Percentiles rank a stretch among this genome's conserved stretches.
Evolutionary conservation across 2,888 invertebrate species (phyloP).

Genomic region (Leistus spinibarbis): DNA sequence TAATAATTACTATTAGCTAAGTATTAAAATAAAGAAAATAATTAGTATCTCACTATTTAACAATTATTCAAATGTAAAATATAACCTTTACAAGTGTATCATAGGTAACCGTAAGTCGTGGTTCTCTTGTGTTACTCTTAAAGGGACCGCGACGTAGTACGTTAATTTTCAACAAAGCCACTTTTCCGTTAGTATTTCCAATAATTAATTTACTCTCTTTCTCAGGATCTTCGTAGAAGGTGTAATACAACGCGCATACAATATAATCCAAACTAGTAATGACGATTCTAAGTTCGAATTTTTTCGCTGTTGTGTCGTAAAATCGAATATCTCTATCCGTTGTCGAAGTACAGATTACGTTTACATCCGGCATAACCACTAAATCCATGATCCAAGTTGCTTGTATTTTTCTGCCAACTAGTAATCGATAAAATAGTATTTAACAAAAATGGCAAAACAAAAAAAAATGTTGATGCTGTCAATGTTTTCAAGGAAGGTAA

Average conservation of each 20-base stretch:
- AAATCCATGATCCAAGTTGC: conserved; percentile 77
- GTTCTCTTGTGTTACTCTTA: conserved; percentile 68
- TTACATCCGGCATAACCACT: conserved; percentile 76
- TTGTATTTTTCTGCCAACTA: conserved; percentile 59
- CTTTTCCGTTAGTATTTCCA: conserved; percentile 77
- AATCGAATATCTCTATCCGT: conserved; percentile 79
- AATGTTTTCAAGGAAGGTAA: too few relatives aligned
- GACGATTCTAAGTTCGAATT: conserved; percentile 73
- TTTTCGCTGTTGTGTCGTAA: conserved; percentile 77
- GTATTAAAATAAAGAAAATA: too few relatives aligned
- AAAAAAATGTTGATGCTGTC: too few relatives aligned
- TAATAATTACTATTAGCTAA: too few relatives aligned
- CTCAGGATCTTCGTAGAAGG: conserved; percentile 62
- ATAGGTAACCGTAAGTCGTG: conserved; percentile 65
- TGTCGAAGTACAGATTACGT: conserved; percentile 77
- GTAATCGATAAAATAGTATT: background rate
- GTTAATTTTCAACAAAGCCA: conserved; percentile 68
- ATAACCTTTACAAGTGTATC: conserved; percentile 45
- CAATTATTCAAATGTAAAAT: too few relatives aligned
- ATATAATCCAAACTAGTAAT: conserved; percentile 71
- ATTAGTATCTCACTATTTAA: too few relatives aligned
- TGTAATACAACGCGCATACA: conserved; percentile 64
- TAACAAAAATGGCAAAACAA: too few relatives aligned
- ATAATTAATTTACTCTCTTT: conserved; percentile 69
- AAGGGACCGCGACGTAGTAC: conserved; percentile 71